Conservation (phyloP, 1,140 invertebrate genomes). For the Drosophila lini region DNA sequence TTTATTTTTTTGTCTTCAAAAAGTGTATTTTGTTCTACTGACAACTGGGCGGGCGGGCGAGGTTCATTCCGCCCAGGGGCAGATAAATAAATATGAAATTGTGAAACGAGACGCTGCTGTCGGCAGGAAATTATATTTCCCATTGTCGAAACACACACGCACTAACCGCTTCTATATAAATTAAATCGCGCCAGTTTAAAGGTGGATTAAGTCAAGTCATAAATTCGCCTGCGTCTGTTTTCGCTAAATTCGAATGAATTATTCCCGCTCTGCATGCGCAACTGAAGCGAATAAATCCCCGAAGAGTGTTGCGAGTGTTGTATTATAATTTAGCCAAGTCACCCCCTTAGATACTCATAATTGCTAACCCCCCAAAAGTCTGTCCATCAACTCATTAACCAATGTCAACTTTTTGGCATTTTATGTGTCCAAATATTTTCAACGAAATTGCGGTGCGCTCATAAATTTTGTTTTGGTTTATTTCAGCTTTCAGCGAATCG, state of each 20-base stretch:
- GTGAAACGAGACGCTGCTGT: constrained; percentile 50
- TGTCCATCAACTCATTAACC: constrained; percentile 45
- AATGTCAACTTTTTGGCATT: constrained; percentile 52
- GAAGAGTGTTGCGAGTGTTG: background rate
- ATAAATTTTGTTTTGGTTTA: constrained; percentile 51
- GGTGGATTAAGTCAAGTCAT: constrained; percentile 78
- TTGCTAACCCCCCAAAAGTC: constrained; percentile 8
- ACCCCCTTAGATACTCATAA: constrained; percentile 35
- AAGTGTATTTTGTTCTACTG: constrained; percentile 52
- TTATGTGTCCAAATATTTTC: constrained; percentile 44
- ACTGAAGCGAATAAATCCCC: constrained; percentile 35
- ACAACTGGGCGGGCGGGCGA: constrained; percentile 23
- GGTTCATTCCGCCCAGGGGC: constrained; percentile 20
- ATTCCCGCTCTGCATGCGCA: constrained; percentile 32
- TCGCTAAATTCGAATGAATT: constrained; percentile 64
- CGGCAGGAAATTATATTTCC: constrained; percentile 69
- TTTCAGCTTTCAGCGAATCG: constrained; percentile 56
- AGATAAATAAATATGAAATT: constrained; percentile 70
- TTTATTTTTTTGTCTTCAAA: constrained; percentile 49
- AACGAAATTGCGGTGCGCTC: constrained; percentile 23
- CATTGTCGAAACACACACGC: constrained; percentile 39
- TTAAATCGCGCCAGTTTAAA: constrained; percentile 73
- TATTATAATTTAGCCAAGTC: background rate
- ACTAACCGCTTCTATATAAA: constrained; percentile 51
- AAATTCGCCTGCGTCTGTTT: constrained; percentile 49